Percentiles rank a stretch among this genome's conserved stretches.
phyloP scores from a whole-genome alignment of 1,140 invertebrate genomes.

The Carposina sasakii region DNA sequence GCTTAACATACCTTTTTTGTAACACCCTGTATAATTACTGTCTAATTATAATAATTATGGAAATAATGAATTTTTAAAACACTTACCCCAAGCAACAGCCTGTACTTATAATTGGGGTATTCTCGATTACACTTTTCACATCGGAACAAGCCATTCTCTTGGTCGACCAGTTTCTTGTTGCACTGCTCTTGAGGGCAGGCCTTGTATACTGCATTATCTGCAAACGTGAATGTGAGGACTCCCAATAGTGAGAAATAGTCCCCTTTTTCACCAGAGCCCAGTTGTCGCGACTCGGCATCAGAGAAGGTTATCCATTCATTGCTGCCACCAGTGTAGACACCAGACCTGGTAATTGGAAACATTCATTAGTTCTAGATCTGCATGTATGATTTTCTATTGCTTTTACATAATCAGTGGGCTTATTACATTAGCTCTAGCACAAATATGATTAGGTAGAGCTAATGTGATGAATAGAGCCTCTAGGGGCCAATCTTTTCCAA shows the following conservation, averaged over 20 bases:
- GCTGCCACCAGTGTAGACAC: slow-evolving; percentile 52
- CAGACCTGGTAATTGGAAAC: no score
- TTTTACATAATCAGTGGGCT: no score
- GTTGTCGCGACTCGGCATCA: slow-evolving; percentile 79
- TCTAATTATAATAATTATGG: no score
- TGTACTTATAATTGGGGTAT: slow-evolving; percentile 89
- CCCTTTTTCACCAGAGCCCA: slow-evolving; percentile 80
- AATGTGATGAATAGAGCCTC: no score
- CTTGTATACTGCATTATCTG: slow-evolving; percentile 91
- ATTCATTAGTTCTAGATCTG: no score
- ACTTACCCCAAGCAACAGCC: slow-evolving; percentile 86
- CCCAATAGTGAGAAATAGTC: slow-evolving; percentile 80
- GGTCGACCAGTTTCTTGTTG: slow-evolving; percentile 95
- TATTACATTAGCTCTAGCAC: no score
- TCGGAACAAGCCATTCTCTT: slow-evolving; percentile 88
- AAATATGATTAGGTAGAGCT: no score
- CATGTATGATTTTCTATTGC: no score
- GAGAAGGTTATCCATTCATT: slow-evolving; percentile 80
- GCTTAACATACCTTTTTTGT: no score
- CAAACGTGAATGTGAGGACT: slow-evolving; percentile 63
- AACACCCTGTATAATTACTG: no score
- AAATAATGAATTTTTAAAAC: not conserved
- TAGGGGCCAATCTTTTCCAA: no score
- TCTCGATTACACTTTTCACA: slow-evolving; percentile 96
- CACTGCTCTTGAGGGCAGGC: slow-evolving; percentile 89